These are phyloP conservation scores for Caprella mutica DNA, from an alignment of 2,888 invertebrate genomes.

Conservation along the genomic window DNA sequence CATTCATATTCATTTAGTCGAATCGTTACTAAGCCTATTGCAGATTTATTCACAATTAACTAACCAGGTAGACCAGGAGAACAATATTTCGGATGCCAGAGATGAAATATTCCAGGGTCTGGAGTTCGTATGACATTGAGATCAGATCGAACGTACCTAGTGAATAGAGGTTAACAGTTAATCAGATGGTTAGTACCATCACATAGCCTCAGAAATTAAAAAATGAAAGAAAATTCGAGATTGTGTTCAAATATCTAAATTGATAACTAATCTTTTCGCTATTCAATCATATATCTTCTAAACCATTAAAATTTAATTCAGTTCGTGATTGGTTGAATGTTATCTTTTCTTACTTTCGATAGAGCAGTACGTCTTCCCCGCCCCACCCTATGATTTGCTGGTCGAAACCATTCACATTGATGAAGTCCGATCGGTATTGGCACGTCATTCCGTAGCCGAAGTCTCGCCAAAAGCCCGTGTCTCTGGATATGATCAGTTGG, in stretches of 20 bases:
- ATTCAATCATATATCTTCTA: neutral
- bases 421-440: slow-evolving; percentile 63
- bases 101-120: slow-evolving; percentile 66
- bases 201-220: neutral
- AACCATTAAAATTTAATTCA: neutral
- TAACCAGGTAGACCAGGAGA: slow-evolving; percentile 36
- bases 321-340: neutral
- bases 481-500: slow-evolving; percentile 60
- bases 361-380: slow-evolving; percentile 65
- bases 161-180: neutral
- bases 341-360: slow-evolving; percentile 48
- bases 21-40: too few relatives aligned
- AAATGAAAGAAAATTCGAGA: neutral
- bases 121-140: slow-evolving; percentile 62
- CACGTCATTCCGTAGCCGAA: slow-evolving; percentile 73
- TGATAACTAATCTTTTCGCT: neutral
- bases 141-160: slow-evolving; percentile 54
- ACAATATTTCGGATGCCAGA: slow-evolving; percentile 64
- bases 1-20: too few relatives aligned
- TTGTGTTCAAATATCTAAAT: neutral
- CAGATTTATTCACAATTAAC: too few relatives aligned
- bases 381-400: slow-evolving; percentile 67
- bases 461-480: slow-evolving; percentile 69
- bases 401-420: slow-evolving; percentile 59
- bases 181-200: neutral